Base-by-base conservation (phyloP, 2,797 vertebrate species). In the Scolopax rusticola region DNA sequence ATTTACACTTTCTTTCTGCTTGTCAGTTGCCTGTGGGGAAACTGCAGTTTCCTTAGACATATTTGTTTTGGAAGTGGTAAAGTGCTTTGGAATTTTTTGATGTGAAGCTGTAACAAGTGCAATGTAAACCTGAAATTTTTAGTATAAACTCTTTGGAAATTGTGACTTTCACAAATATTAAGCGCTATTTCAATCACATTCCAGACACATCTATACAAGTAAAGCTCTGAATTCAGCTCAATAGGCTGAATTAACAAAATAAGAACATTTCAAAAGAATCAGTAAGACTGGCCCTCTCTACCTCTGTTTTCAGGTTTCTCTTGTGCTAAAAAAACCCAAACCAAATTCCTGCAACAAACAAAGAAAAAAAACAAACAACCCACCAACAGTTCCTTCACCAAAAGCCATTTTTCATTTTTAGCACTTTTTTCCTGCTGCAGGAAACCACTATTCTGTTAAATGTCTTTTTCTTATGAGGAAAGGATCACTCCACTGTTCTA, bases 51-150 rank as follows among this genome's bases (percentile, higher is more conserved):
- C 60, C 61, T 69, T 69, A 65, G 78, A 81, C 43, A 6, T 57
- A 59, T 30, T 65, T 87, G 28, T 89, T 96, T 89, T 76, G 47
- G 6, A 84, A 93, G 65, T 74, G 47, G 65, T 94, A n/a, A 77
- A 81, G 20, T 47, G 25, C 74, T 92, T 84, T 21, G n/a, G 28
- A 82, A 23, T 78, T 92, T 74, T 87, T 69, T 38, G 23, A 1
- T 38, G 15, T 61, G 41, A 74, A 87, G 15, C 54, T 59, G 45
- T 75, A 93, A 65, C 43, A 76, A 91, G 80, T 50, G 20, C 19
- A 12, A 61, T 71, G 36, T 69, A 79, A 71, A 82, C 56, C 65
- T 81, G 53, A 74, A 33, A 57, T 64, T 73, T 93, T 65, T 68
- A 16, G 33, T 64, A 6, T 73, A 36, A 75, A 63, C 36, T 86